Evolutionary conservation across 2,113 vertebrate genomes (phyloP).

Genomic region (Rhagologus leucostigma): DNA sequence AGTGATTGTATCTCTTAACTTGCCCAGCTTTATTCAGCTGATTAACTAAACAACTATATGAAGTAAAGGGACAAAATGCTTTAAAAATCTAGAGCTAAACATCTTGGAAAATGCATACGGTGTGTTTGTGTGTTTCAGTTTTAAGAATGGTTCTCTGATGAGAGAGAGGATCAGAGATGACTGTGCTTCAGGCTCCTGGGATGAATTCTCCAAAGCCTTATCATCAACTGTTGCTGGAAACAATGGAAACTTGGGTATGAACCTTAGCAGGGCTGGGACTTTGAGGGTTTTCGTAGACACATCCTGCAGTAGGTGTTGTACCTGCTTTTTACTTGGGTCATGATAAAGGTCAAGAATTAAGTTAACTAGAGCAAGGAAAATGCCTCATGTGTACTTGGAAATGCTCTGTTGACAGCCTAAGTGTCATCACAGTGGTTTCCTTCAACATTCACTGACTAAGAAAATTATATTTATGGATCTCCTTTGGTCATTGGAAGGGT

Average conservation of each 20-base stretch:
- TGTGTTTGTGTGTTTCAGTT: constrained; percentile 75
- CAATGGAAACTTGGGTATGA: constrained; percentile 84
- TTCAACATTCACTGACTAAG: background rate
- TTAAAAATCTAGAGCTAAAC: background rate
- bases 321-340: background rate
- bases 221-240: constrained; percentile 83
- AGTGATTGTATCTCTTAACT: background rate
- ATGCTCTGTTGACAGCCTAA: background rate
- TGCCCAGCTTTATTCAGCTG: background rate
- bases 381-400: background rate
- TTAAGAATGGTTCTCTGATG: constrained; percentile 94
- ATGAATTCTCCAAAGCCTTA: constrained; percentile 80
- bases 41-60: background rate
- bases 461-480: background rate
- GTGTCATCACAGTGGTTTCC: background rate
- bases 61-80: background rate
- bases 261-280: background rate
- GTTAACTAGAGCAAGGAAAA: background rate
- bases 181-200: constrained; percentile 85
- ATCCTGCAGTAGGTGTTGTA: background rate
- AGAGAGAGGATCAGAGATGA: constrained; percentile 87
- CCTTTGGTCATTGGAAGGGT: background rate
- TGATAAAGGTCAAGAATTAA: background rate
- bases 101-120: background rate
- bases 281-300: background rate